Evolutionary conservation across 2,113 vertebrate genomes (phyloP).

Genomic region (Ophthalmolycus amberensis): DNA sequence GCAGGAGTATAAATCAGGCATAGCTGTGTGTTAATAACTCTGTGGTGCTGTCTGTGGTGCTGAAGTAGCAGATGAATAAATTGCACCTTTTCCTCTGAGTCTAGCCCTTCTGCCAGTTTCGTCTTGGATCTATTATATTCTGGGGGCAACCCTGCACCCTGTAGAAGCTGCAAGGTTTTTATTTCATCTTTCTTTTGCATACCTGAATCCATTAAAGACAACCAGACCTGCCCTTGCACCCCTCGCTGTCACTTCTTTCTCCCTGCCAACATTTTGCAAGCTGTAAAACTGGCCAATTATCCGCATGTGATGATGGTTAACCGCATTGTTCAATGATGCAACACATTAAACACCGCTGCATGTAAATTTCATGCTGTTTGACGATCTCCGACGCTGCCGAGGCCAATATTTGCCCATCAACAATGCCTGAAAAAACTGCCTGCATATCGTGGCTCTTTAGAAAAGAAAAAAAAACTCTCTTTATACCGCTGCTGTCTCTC

Average conservation of each 20-base stretch:
- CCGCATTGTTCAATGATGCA: slow-evolving; percentile 32
- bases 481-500: slow-evolving; percentile 10
- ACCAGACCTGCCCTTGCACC: background rate
- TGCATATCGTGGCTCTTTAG: background rate
- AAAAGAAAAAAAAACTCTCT: background rate
- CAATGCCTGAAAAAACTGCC: slow-evolving; percentile 1
- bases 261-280: background rate
- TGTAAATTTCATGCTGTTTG: slow-evolving; percentile 46
- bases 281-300: slow-evolving; percentile 13
- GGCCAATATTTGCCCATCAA: background rate
- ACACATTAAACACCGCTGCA: slow-evolving; percentile 24
- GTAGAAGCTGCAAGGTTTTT: background rate
- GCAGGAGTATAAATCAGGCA: background rate
- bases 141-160: background rate
- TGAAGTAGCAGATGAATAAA: background rate
- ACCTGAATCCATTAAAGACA: background rate
- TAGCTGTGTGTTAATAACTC: background rate
- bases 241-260: background rate
- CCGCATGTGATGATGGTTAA: slow-evolving; percentile 30
- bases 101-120: background rate
- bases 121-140: background rate
- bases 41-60: background rate
- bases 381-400: background rate
- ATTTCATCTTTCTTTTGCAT: background rate
- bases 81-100: background rate